Conservation (phyloP, 2,113 vertebrate species). For the Pseudonaja textilis region DNA sequence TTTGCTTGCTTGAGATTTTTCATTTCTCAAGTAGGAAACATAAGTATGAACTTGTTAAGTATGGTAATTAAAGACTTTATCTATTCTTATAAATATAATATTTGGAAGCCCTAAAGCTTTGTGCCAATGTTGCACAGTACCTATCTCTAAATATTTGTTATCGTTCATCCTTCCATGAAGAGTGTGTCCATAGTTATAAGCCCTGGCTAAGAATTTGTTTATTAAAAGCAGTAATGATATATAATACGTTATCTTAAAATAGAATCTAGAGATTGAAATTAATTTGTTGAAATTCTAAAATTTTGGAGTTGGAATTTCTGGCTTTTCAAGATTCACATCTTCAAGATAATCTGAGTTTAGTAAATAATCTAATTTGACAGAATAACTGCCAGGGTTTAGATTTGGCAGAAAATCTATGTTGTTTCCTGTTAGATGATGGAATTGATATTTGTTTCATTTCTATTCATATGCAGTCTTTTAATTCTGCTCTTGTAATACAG, state of each 20-base stretch:
- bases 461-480: background rate
- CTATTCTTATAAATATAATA: background rate
- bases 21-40: background rate
- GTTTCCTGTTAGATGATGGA: background rate
- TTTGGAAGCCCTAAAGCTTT: background rate
- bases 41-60: background rate
- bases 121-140: background rate
- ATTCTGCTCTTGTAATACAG: background rate
- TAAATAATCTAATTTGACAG: background rate
- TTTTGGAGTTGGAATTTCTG: background rate
- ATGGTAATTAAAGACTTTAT: background rate
- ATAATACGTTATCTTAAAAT: background rate
- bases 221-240: background rate
- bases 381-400: background rate
- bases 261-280: background rate
- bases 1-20: background rate
- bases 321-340: background rate
- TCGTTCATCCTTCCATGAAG: background rate
- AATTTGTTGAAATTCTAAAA: background rate
- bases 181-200: slow-evolving; percentile 21
- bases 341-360: background rate
- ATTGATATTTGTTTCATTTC: background rate
- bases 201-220: background rate
- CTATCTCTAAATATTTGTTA: slow-evolving; percentile 38
- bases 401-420: background rate